Evolutionary conservation across 2,113 vertebrate genomes (phyloP).

Genomic region (Gila orcuttii): DNA sequence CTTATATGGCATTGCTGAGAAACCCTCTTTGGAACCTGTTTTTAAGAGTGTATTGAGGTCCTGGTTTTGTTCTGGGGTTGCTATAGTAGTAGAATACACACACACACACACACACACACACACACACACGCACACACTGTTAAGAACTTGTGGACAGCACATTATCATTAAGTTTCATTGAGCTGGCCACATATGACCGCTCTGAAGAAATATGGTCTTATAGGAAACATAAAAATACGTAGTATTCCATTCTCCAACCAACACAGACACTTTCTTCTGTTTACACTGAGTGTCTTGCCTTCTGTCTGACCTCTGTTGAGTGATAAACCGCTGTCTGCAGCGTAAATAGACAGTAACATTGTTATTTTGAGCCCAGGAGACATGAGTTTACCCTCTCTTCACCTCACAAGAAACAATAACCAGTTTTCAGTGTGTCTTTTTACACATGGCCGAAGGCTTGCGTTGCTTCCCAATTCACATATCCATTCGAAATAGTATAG

Average conservation of each 20-base stretch:
- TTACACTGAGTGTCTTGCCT: not conserved
- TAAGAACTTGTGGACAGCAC: not conserved
- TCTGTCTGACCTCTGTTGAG: slow-evolving; percentile 23
- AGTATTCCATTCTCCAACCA: not conserved
- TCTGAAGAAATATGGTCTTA: not conserved
- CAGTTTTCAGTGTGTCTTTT: not conserved
- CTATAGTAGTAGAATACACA: not conserved
- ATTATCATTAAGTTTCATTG: slow-evolving; percentile 9
- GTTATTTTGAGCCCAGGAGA: slow-evolving; percentile 26
- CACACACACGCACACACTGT: not conserved
- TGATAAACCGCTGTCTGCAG: slow-evolving; percentile 11
- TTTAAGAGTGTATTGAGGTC: no score
- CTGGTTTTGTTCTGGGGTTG: not conserved
- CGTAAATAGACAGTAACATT: slow-evolving; percentile 28
- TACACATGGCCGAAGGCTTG: not conserved
- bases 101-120: not conserved
- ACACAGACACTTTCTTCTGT: slow-evolving; percentile 18
- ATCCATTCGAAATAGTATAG: not conserved
- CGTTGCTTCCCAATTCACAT: not conserved
- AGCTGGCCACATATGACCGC: not conserved
- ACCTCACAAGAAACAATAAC: not conserved
- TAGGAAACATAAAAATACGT: not conserved
- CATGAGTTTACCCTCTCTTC: not conserved
- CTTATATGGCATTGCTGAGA: no score
- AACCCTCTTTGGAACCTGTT: no score